Base-by-base conservation (phyloP, 2,797 vertebrate species). In the Gallinago nigripennis region DNA sequence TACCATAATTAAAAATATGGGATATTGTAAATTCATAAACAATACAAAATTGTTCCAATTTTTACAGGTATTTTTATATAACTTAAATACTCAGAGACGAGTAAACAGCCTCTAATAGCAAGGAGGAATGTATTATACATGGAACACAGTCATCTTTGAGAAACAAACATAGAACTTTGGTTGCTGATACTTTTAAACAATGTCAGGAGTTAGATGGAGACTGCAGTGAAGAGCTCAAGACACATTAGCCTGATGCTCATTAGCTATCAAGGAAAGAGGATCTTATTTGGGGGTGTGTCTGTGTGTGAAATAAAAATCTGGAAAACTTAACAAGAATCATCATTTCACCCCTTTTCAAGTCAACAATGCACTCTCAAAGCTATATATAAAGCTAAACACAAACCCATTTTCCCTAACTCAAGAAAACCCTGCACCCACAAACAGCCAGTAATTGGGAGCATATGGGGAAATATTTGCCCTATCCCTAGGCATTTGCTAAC, bases 381-480 rank as follows among this genome's bases (percentile, higher is more conserved):
- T 57, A 43, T 7, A 28, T 0, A 11, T 5, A 43, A 54, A 86
- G 16, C 33, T 66, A 11, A 86, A 54, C 0, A 4, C 27, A 78
- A 81, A 68, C 2, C 11, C 14, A 20, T 33, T 28, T 30, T 23
- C 35, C 27, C 21, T 28, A 45, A 35, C 35, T 43, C 45, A 37
- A 14, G 18, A 24, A 33, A 54, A 9, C 0, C 12, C n/a, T 16
- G 17, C 4, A 53, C 27, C 30, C 41, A 45, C 41, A 48, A 31
- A 18, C 2, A 8, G 31, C 24, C 2, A 1, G 48, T 27, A 27
- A 39, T 8, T 3, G 2, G 51, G 41, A 53, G 28, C 0, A 0
- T 6, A 23, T 2, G 8, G 21, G 37, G 65, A 58, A 65, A 25
- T 33, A 63, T 8, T 70, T 66, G 27, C 60, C 72, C 50, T 37